Evolutionary conservation across 2,113 vertebrate genomes (phyloP).

Genomic region (Rattus rattus): DNA sequence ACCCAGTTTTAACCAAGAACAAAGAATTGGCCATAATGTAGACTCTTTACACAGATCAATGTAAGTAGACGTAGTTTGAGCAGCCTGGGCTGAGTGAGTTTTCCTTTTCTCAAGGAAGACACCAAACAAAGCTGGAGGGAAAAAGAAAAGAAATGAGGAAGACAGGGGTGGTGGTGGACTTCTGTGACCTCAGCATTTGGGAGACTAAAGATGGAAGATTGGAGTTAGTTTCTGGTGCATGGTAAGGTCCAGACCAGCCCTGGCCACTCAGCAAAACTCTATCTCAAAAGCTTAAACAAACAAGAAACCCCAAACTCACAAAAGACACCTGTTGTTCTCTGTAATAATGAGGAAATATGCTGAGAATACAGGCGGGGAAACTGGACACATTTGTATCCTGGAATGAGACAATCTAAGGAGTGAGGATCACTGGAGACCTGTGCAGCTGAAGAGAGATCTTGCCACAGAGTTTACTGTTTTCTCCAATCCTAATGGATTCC

Average conservation of each 20-base stretch:
- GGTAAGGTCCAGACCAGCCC: background rate
- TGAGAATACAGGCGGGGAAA: background rate
- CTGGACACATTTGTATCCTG: background rate
- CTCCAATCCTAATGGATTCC: background rate
- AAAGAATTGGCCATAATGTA: background rate
- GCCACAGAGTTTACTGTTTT: background rate
- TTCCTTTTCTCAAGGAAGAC: background rate
- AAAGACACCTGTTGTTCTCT: background rate
- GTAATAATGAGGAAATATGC: background rate
- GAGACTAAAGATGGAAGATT: background rate
- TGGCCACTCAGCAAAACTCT: background rate
- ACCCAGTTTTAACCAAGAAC: slow-evolving; percentile 11
- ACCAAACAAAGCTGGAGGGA: background rate
- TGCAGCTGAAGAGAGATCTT: background rate
- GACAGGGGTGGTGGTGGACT: background rate
- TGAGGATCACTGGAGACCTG: background rate
- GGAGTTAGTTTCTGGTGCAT: too few species aligned
- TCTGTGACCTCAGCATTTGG: background rate
- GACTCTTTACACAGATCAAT: background rate
- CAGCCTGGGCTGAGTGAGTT: background rate
- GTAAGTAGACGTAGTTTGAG: background rate
- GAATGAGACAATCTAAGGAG: background rate
- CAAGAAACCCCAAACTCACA: background rate
- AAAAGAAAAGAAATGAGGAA: background rate
- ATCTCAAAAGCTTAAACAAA: background rate